Base-by-base conservation (phyloP, 2,797 vertebrate genomes). In the Anguilla anguilla region DNA sequence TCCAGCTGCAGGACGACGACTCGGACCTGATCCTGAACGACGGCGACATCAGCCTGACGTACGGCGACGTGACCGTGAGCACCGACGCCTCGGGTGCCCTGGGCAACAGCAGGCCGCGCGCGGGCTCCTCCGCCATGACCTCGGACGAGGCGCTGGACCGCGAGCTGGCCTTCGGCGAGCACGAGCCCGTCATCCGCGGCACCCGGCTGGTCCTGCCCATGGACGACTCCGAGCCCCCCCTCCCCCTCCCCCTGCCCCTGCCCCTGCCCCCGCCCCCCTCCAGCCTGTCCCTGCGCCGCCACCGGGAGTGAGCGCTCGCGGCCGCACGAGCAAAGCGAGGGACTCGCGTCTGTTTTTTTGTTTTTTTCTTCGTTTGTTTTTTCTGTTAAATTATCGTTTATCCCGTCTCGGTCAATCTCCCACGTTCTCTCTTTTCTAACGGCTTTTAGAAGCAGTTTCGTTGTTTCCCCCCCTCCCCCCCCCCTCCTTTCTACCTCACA, bases 11-110 rank as follows among this genome's bases (percentile, higher is more conserved):
- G 79, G 97, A 99, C 0, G 97, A 98, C 0, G 98, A 99, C 92
- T 97, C 97, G 0, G 98, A 99, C 93, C 97, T 98, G 86, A 97
- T 98, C 92, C 90, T 98, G 91, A 98, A 97, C 0, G 97, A 99
- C 0, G 96, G 96, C 4, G 96, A 95, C 88, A 97, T 98, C 91
- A 97, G 97, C 89, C 94, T 97, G 93, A 97, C 98, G 1, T 99
- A 98, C 0, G 97, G 97, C 0, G 98, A 99, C 89, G 96, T 98
- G 81, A 96, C 97, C 0, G 94, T 98, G 91, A 98, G 96, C 93
- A 96, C 97, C 0, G 98, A 98, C 7, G 95, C 96, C 0, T 94
- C 94, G 0, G 91, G 95, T 0, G 94, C 96, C 91, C 96, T 0
- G 88, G 93, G 90, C 51, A 0, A 91, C 92, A 92, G 92, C 95